A percentile compares a stretch with the other conserved stretches of the same genome.
Conservation (phyloP, 2,888 invertebrate species). For the Tenthredo distinguenda region DNA sequence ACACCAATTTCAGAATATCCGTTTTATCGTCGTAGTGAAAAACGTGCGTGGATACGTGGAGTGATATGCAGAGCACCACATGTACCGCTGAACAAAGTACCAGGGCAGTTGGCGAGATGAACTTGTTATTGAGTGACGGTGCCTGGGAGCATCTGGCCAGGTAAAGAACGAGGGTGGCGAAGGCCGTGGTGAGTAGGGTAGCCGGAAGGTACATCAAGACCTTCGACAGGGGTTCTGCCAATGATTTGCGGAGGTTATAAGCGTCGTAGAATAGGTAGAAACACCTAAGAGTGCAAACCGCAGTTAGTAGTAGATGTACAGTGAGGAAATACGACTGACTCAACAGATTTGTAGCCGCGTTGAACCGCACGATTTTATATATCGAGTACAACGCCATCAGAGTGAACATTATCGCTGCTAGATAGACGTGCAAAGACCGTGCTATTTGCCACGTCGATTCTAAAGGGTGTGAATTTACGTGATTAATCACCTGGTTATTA, state of each 20-base stretch:
- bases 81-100: slow-evolving; percentile 89
- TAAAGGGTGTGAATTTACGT: slow-evolving; percentile 76
- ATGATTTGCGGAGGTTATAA: slow-evolving; percentile 91
- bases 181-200: slow-evolving; percentile 93
- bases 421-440: slow-evolving; percentile 95
- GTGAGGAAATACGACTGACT: slow-evolving; percentile 93
- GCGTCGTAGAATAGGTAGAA: slow-evolving; percentile 95
- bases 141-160: slow-evolving; percentile 91
- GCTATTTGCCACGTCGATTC: slow-evolving; percentile 89
- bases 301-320: slow-evolving; percentile 89
- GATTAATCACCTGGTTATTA: slow-evolving; percentile 70
- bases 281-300: slow-evolving; percentile 90
- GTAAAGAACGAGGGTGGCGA: slow-evolving; percentile 92
- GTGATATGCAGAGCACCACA: slow-evolving; percentile 88
- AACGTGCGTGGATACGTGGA: slow-evolving; percentile 83
- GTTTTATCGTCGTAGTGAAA: slow-evolving; percentile 75
- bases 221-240: slow-evolving; percentile 89
- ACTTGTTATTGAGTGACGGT: slow-evolving; percentile 83
- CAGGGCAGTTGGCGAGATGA: slow-evolving; percentile 89
- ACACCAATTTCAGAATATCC: slow-evolving; percentile 86
- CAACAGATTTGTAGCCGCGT: slow-evolving; percentile 91
- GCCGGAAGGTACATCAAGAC: slow-evolving; percentile 91
- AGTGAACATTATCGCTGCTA: slow-evolving; percentile 91
- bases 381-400: slow-evolving; percentile 91
- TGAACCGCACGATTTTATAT: slow-evolving; percentile 91